phyloP scores from a whole-genome alignment of 1,140 invertebrate species.

The Coelopa frigida region DNA sequence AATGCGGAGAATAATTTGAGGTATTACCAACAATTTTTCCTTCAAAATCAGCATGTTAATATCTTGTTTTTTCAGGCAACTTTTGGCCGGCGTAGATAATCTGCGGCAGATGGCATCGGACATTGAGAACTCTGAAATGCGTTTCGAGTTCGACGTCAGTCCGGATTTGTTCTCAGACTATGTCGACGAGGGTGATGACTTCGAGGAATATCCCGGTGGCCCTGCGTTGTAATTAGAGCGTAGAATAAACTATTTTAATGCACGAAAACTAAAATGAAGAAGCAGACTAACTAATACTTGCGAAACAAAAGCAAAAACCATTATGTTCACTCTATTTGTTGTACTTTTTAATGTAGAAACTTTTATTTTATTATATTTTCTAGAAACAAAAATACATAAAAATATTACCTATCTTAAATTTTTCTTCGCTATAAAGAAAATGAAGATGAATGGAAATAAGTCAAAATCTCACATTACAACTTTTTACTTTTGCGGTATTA shows the following conservation, averaged over 20 bases:
- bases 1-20: slow-evolving; percentile 58
- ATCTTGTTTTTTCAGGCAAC: slow-evolving; percentile 47
- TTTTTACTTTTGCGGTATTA: no score
- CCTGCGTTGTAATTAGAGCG: slow-evolving; percentile 17
- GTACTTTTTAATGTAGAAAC: slow-evolving; percentile 38
- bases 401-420: not conserved
- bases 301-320: no score
- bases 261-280: not conserved
- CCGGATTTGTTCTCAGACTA: slow-evolving; percentile 35
- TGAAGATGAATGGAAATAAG: not conserved
- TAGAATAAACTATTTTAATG: not conserved
- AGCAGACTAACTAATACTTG: not conserved
- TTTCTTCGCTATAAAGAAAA: not conserved
- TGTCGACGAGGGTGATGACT: slow-evolving; percentile 13
- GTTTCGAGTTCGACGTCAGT: slow-evolving; percentile 23
- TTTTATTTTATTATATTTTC: slow-evolving; percentile 25
- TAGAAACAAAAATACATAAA: not conserved
- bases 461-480: not conserved
- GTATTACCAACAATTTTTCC: slow-evolving; percentile 35
- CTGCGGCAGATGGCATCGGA: slow-evolving; percentile 50
- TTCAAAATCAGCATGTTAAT: not conserved
- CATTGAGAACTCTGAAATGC: slow-evolving; percentile 23
- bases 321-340: no score
- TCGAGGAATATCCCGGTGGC: slow-evolving; percentile 12
- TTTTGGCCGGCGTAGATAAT: slow-evolving; percentile 59